These are phyloP conservation scores for Stenodera caucasica DNA, from an alignment of 2,888 invertebrate species.

Conservation along the genomic window DNA sequence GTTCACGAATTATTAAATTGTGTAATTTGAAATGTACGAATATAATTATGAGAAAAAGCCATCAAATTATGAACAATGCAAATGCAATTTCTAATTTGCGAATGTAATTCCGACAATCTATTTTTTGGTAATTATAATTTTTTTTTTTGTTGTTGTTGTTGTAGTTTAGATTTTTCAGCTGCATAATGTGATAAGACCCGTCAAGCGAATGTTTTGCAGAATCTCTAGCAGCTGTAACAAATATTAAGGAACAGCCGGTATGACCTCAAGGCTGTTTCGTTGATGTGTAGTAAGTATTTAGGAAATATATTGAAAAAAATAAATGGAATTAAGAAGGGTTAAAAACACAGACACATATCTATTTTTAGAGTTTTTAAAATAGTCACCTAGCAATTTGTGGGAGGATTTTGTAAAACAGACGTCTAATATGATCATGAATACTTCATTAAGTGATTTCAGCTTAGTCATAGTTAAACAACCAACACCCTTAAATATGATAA, in stretches of 20 bases:
- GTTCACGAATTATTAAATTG: conserved; percentile 16
- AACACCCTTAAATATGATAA: not conserved
- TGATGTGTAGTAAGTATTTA: not conserved
- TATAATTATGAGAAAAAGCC: conserved; percentile 12
- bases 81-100: conserved; percentile 21
- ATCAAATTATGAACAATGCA: conserved; percentile 11
- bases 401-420: conserved; percentile 48
- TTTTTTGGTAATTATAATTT: not conserved
- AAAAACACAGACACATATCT: conserved; percentile 44
- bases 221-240: conserved; percentile 15
- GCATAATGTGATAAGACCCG: conserved; percentile 16
- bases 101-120: conserved; percentile 4
- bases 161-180: conserved; percentile 16
- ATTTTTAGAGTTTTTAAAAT: conserved; percentile 53
- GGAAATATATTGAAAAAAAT: not conserved
- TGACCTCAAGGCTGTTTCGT: conserved; percentile 8
- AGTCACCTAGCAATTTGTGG: conserved; percentile 49
- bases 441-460: conserved; percentile 32
- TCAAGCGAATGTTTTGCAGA: not conserved
- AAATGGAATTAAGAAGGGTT: conserved; percentile 36
- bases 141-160: conserved; percentile 5
- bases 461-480: not conserved
- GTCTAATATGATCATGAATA: conserved; percentile 35
- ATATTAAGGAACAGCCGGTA: conserved; percentile 16
- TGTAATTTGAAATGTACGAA: conserved; percentile 16